phyloP scores from a whole-genome alignment of 2,113 vertebrate species.

The Pedionomus torquatus region DNA sequence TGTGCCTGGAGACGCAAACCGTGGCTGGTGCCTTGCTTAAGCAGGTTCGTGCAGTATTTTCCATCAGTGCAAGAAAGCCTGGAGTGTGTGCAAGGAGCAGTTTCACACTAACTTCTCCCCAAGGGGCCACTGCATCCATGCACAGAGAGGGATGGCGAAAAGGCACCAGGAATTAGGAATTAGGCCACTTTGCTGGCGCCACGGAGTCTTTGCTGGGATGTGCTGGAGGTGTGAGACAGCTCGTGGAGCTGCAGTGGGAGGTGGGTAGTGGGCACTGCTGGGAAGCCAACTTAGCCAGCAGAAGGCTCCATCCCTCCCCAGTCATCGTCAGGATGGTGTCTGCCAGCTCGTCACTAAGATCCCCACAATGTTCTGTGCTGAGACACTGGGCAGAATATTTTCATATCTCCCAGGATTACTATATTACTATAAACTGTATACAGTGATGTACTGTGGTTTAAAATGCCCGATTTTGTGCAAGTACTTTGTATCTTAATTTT shows the following conservation, averaged over 20 bases:
- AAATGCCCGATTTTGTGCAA: background rate
- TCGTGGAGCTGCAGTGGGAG: background rate
- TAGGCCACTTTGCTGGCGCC: background rate
- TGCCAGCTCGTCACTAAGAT: background rate
- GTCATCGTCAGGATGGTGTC: accelerated
- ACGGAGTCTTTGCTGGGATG: background rate
- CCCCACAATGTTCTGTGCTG: background rate
- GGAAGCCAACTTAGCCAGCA: background rate
- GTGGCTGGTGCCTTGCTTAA: background rate
- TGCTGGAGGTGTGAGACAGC: background rate
- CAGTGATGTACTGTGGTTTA: background rate
- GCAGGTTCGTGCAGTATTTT: background rate
- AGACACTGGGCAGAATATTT: background rate
- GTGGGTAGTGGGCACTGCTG: background rate
- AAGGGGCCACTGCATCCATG: background rate
- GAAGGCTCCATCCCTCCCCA: background rate
- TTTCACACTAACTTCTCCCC: background rate
- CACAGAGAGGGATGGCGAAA: background rate
- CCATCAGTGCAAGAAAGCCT: background rate
- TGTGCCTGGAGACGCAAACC: background rate
- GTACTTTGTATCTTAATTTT: background rate
- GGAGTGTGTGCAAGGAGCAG: background rate
- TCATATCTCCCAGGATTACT: background rate
- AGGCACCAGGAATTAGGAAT: background rate
- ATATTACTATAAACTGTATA: background rate